A percentile compares a stretch with the other conserved stretches of the same genome.
phyloP scores from a whole-genome alignment of 1,140 invertebrate species.

The Sipha flava region DNA sequence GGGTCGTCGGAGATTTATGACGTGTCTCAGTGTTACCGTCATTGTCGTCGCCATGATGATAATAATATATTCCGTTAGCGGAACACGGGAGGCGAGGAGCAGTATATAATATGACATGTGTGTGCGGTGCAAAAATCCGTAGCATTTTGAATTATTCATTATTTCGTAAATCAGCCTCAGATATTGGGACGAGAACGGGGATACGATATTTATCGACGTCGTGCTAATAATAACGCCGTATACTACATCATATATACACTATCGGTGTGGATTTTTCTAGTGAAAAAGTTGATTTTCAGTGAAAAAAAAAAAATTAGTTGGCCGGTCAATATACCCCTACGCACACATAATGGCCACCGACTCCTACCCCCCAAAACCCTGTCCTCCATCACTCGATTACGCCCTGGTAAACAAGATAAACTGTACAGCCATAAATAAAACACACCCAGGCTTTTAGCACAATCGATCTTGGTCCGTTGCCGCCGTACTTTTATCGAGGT shows the following conservation, averaged over 20 bases:
- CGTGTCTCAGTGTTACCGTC: not conserved
- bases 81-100: not conserved
- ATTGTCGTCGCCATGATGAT: too few species aligned
- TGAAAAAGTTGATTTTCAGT: not conserved
- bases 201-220: not conserved
- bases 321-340: not conserved
- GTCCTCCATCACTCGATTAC: not conserved
- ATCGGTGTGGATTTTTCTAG: not conserved
- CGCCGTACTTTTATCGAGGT: not conserved
- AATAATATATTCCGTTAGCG: too few species aligned
- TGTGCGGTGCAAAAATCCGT: not conserved
- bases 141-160: not conserved
- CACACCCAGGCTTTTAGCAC: conserved; percentile 29
- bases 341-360: not conserved
- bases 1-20: not conserved
- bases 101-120: not conserved
- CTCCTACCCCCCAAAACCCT: not conserved
- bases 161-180: not conserved
- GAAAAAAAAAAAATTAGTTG: not conserved
- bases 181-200: not conserved
- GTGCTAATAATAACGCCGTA: too few species aligned
- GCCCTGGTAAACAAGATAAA: conserved; percentile 2
- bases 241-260: not conserved
- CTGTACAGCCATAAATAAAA: conserved; percentile 25
- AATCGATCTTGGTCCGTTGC: conserved; percentile 23